Base-by-base conservation (phyloP, 1,140 invertebrate species). In the Solenopsis invicta region DNA sequence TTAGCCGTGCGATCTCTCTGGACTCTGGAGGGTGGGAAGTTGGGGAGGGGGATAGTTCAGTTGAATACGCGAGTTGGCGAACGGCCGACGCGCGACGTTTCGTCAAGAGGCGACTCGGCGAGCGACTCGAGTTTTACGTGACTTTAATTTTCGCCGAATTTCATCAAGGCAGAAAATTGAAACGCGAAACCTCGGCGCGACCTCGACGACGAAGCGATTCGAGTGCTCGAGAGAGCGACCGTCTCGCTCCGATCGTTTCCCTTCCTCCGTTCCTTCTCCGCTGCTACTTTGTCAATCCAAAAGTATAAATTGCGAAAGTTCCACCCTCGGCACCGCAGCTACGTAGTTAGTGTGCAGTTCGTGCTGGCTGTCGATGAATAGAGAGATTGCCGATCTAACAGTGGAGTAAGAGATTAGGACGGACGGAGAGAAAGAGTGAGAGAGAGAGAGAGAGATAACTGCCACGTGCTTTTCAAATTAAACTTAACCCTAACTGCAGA, bases 121-220 rank as follows among this genome's bases (percentile, higher is more conserved):
- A 72, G 52, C 66, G 78, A 84, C 56, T 84, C 54, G 69, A 84
- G 80, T 84, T 84, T 75, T 84, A 84, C 69, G 80, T 84, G 80
- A 84, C 80, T 84, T 84, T 84, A 75, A 84, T 84, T 84, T 84
- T 84, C 80, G 80, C 75, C 80, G 80, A 84, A 84, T 84, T 84
- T 84, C 69, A 84, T 84, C 80, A 69, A 50, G 80, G 69, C 62
- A 84, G 80, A 84, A 75, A 84, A 84, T 84, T 74, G 80, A 84
- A 84, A 84, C 56, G 54, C 56, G 69, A 74, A 61, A 74, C 45
- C 50, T 24, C 37, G 24, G 3, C 16, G 6, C n/a, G 10, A 45
- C 78, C 16, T 9, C n/a, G 18, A 21, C 64, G 78, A 71, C 64
- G 67, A 48, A 74, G 56, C n/a, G 69, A 84, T 61, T 61, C 54